Base-by-base conservation (phyloP, 2,797 vertebrate species). In the Parauchenoglanis punctatus region DNA sequence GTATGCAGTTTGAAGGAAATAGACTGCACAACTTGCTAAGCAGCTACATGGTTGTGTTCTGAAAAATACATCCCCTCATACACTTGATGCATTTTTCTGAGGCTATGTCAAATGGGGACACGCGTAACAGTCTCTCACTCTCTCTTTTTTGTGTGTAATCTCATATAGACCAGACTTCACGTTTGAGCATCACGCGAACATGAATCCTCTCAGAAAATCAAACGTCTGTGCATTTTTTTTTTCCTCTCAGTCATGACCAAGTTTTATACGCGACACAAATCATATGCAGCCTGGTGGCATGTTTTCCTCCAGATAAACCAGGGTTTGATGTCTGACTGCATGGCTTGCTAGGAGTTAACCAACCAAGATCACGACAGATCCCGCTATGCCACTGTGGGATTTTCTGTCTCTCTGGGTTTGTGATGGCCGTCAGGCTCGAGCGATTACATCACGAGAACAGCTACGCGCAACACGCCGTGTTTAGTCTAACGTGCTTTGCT, bases 231-330 rank as follows among this genome's bases (percentile, higher is more conserved):
- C 20, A 2, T 59, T 80, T 23, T 40, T 35, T 40, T 35, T 40
- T 23, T 23, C 0, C 59, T 28, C 78, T 49, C 35, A 28, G 59
- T 49, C 67, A 25, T 61, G 87, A 90, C 80, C 86, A 89, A 89
- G 85, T 63, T 91, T 93, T 87, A 91, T 90, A 89, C 88, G 91
- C 59, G 17, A 67, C 91, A 93, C 90, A 92, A 89, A 90, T 92
- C 87, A 85, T 85, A 89, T 81, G 85, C 88, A 93, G 92, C 89
- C 87, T 85, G 87, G 65, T 85, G 58, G 90, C 90, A 92, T 23
- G 82, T 40, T 83, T 91, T 93, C 87, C 91, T 91, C 87, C 89
- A 91, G 83, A 91, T 89, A 59, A 85, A 23, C 77, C 56, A n/a
- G 40, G 89, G 61, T 91, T 89, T 90, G 63, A 31, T 91, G 88